These are phyloP conservation scores for Phyllostomus discolor DNA, from an alignment of 2,113 vertebrate genomes.

Conservation along the genomic window DNA sequence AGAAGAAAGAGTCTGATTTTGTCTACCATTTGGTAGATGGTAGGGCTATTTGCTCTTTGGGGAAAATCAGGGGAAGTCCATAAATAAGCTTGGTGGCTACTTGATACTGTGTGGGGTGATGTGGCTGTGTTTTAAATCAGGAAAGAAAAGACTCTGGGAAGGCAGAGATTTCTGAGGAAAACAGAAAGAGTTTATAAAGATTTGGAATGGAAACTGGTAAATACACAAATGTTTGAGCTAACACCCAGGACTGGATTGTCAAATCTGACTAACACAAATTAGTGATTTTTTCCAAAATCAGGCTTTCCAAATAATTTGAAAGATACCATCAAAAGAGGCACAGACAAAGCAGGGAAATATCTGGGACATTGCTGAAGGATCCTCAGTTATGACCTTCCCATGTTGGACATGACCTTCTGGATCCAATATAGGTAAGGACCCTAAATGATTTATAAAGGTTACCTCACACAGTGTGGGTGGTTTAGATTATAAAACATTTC, in stretches of 20 bases:
- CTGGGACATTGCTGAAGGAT: neutral
- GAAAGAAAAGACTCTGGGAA: neutral
- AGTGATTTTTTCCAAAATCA: neutral
- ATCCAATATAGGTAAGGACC: neutral
- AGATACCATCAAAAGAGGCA: neutral
- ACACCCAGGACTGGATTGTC: neutral
- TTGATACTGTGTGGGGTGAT: neutral
- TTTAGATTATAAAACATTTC: neutral
- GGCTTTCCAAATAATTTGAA: neutral
- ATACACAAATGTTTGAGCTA: neutral
- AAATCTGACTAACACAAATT: neutral
- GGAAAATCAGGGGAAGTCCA: neutral
- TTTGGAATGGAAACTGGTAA: neutral
- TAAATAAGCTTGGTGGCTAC: neutral
- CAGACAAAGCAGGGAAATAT: neutral
- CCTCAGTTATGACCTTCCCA: neutral
- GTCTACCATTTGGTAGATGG: neutral
- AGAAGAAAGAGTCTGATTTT: neutral
- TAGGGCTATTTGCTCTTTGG: neutral
- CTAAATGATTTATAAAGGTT: neutral
- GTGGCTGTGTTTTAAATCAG: neutral
- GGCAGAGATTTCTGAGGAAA: neutral
- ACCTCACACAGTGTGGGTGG: neutral
- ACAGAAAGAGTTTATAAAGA: neutral
- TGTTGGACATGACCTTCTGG: neutral